Percentiles rank a stretch among this genome's conserved stretches.
phyloP scores from a whole-genome alignment of 2,797 vertebrate genomes.

The Peromyscus nudipes region DNA sequence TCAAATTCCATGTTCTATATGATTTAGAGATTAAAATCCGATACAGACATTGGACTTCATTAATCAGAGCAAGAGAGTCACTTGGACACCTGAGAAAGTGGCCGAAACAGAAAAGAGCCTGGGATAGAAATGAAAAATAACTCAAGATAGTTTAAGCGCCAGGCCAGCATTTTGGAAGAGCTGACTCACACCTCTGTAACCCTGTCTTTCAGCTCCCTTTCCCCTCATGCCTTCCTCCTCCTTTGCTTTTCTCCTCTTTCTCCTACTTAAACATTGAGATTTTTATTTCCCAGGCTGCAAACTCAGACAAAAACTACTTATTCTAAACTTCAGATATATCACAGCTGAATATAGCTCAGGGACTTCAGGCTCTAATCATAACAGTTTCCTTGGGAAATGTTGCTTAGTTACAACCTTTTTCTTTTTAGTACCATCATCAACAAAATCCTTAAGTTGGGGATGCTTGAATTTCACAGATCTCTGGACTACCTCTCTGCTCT shows the following conservation, averaged over 20 bases:
- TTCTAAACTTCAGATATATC: conserved; percentile 31
- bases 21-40: neutral
- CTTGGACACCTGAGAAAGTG: neutral
- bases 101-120: neutral
- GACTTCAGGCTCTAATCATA: neutral
- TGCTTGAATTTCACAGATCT: neutral
- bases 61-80: neutral
- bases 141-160: neutral
- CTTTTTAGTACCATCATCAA: neutral
- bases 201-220: neutral
- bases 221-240: neutral
- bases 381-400: conserved; percentile 33
- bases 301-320: conserved; percentile 31
- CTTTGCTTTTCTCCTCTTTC: neutral
- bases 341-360: neutral
- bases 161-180: neutral
- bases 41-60: neutral
- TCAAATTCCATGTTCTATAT: neutral
- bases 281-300: conserved; percentile 24
- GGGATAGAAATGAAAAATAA: neutral
- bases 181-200: neutral
- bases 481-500: neutral
- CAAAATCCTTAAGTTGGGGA: neutral
- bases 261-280: neutral
- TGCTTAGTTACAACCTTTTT: conserved; percentile 48